Base-by-base conservation (phyloP, 2,888 invertebrate genomes). In the Orthosia gothica region DNA sequence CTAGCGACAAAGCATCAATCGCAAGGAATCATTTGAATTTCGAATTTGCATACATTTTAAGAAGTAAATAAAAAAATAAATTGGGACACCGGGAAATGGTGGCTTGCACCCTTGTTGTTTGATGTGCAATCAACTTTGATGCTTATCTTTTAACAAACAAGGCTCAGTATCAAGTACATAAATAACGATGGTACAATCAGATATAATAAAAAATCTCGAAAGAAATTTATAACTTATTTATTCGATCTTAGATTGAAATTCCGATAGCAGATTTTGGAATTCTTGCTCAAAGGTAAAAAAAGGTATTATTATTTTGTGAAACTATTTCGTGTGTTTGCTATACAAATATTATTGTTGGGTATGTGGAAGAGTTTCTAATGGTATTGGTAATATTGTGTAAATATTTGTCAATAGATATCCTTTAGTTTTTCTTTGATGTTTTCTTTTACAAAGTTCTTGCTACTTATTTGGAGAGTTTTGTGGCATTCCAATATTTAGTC, bases 41-140 rank as follows among this genome's bases (percentile, higher is more conserved):
- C 91, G 89, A 87, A 91, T 93, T 93, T 92, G 91, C 93, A 93
- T 93, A 90, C 89, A 92, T 91, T 93, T 88, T 88, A 88, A 88
- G 86, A 81, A 91, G 93, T 92, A 93, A 94, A 94, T 93, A 93
- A 94, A 94, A 91, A 92, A 91, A 90, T 66, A 87, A 87, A 90
- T 90, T 90, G 86, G 81, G 45, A 82, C 73, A 73, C 76, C 74
- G 66, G 73, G 79, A 80, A 86, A 81, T 81, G 81, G 83, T 81
- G 76, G 81, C 74, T 65, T 66, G 54, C 76, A 84, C 88, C 89
- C 88, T 89, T 74, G 66, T 57, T 65, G 57, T 73, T 82, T 76
- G 68, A 54, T 49, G 26, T 63, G 40, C 81, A 83, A 83, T 79
- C 82, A 73, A 89, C 45, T 82, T 64, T 81, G 75, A 70, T 74